These are phyloP conservation scores for Saimiri boliviensis DNA, from an alignment of 2,113 vertebrate genomes.

Conservation along the genomic window DNA sequence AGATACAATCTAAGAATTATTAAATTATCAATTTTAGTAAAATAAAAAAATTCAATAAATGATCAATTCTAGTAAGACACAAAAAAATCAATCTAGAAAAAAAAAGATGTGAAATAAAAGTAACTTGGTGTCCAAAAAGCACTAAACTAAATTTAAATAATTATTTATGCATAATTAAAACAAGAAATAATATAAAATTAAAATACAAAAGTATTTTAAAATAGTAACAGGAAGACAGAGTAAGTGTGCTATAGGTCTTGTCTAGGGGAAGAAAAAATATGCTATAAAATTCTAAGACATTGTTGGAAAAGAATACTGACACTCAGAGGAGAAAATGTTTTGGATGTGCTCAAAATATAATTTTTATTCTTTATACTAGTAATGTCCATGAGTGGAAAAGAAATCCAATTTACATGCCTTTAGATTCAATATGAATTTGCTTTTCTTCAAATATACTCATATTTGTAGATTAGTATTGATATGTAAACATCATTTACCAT, in stretches of 20 bases:
- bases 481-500: not conserved
- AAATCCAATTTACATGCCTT: not conserved
- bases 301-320: not conserved
- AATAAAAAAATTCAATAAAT: not conserved
- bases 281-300: not conserved
- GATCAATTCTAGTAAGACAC: not conserved
- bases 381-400: not conserved
- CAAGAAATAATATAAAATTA: slow-evolving; percentile 46
- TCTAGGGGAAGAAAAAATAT: not conserved
- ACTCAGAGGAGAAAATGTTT: not conserved
- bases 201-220: slow-evolving; percentile 11
- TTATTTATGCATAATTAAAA: not conserved
- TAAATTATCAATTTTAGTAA: not conserved
- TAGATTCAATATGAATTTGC: not conserved
- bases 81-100: not conserved
- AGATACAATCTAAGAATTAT: not conserved
- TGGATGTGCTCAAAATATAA: not conserved
- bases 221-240: not conserved
- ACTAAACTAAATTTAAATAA: not conserved
- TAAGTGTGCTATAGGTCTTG: not conserved
- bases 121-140: not conserved
- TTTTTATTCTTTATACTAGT: not conserved
- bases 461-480: not conserved
- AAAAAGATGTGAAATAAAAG: not conserved
- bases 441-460: not conserved